phyloP scores from a whole-genome alignment of 2,888 invertebrate species.

The Lasioglossum marginatum region DNA sequence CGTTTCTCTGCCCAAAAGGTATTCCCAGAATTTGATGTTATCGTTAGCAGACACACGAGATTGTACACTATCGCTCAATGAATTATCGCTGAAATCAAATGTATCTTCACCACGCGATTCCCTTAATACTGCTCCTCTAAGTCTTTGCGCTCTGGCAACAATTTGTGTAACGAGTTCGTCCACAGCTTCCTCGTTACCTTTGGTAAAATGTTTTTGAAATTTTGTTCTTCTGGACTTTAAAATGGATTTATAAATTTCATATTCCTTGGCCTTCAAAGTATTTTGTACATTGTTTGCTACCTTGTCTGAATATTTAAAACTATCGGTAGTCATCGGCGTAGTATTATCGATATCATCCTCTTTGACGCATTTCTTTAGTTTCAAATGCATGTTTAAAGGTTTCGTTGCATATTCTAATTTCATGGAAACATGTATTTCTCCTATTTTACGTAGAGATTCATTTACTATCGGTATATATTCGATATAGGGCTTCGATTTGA shows the following conservation, averaged over 20 bases:
- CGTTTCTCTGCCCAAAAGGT: slow-evolving; percentile 83
- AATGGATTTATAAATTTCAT: slow-evolving; percentile 72
- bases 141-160: slow-evolving; percentile 77
- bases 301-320: slow-evolving; percentile 31
- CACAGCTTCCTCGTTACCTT: slow-evolving; percentile 69
- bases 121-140: slow-evolving; percentile 77
- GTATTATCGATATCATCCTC: slow-evolving; percentile 35
- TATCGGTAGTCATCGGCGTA: slow-evolving; percentile 15
- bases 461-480: slow-evolving; percentile 79
- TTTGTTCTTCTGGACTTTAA: slow-evolving; percentile 70
- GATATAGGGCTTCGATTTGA: slow-evolving; percentile 73
- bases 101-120: slow-evolving; percentile 74
- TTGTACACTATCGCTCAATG: slow-evolving; percentile 62
- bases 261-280: slow-evolving; percentile 46
- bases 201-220: slow-evolving; percentile 57
- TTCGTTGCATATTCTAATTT: slow-evolving; percentile 67
- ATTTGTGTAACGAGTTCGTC: slow-evolving; percentile 78
- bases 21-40: slow-evolving; percentile 73
- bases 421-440: slow-evolving; percentile 79
- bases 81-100: slow-evolving; percentile 69
- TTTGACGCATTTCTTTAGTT: slow-evolving; percentile 50
- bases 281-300: not conserved
- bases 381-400: slow-evolving; percentile 45
- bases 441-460: slow-evolving; percentile 75
- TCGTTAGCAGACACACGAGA: slow-evolving; percentile 60